Base-by-base conservation (phyloP, 35 echinoderm and acorn worm genomes). In the Eucidaris tribuloides region DNA sequence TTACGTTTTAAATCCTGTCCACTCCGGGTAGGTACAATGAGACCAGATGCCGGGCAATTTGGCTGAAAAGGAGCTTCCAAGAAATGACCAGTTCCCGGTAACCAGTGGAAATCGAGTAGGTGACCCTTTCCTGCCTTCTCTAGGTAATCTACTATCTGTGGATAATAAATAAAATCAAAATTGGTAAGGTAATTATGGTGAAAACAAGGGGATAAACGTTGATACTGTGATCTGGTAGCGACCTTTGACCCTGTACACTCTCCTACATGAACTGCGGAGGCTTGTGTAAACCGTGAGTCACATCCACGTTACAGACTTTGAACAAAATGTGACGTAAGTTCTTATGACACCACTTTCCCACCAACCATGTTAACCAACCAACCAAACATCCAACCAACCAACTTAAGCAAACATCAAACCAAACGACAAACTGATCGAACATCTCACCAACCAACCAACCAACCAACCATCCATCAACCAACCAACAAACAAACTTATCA, bases 111-210 rank as follows among this genome's bases (percentile, higher is more conserved):
- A 0, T 74, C 68, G 9, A 74, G 14, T 40, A 74, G 37, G 44
- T 74, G 68, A 74, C 68, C 68, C 68, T 74, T 74, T 33, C 68
- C 68, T 35, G 68, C 68, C 37, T 20, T 44, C 68, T 74, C 23
- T 40, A 74, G 22, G 5, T 34, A 34, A 64, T 64, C 61, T 31
- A 27, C 17, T 19, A 64, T 27, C 61, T 64, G 4, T 17, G 37
- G 36, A 13, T 14, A 64, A 27, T 32, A 2, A 64, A 64, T 14
- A 7, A 34, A 32, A 32, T 64, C 9, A 19, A 61, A 13, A 30
- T 13, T 17, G 48, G 13, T 54, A 54, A 17, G 13, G n/a, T n/a
- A 2, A 17, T 54, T 54, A 13, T 13, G 0, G 48, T 54, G n/a
- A 13, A 17, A 17, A 1, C 48, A 54, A 54, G 13, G n/a, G n/a